Percentiles rank a stretch among this genome's conserved stretches.
Conservation (phyloP, 2,113 vertebrate species). For the Pristiophorus japonicus region DNA sequence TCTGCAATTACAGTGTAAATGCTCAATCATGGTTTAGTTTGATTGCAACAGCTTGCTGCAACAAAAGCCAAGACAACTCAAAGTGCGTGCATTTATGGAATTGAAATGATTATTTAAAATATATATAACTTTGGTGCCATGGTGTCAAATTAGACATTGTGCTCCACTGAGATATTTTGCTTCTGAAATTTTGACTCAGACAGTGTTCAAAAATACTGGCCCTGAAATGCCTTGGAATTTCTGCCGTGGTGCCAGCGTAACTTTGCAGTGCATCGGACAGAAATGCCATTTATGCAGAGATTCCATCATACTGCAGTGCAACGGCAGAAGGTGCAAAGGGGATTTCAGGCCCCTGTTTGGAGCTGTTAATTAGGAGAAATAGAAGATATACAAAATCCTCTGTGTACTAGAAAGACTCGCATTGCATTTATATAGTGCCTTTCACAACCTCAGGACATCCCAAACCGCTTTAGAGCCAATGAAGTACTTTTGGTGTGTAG, state of each 20-base stretch:
- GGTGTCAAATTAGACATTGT: background rate
- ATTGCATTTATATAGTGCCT: too few relatives aligned
- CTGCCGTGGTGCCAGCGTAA: background rate
- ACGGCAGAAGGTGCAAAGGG: too few relatives aligned
- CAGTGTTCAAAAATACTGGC: background rate
- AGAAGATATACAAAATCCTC: background rate
- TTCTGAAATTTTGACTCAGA: background rate
- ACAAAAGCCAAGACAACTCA: background rate
- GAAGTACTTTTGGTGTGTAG: too few relatives aligned
- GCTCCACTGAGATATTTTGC: background rate
- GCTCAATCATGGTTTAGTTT: slow-evolving; percentile 34
- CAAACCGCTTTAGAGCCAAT: too few relatives aligned
- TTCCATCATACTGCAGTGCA: background rate
- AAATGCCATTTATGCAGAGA: background rate
- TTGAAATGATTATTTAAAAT: slow-evolving; percentile 23
- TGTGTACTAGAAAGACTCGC: too few relatives aligned
- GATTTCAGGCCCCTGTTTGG: background rate
- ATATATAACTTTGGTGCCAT: background rate
- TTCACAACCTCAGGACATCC: too few relatives aligned
- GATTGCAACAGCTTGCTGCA: slow-evolving; percentile 30
- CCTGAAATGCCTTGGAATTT: background rate
- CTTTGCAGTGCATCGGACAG: background rate
- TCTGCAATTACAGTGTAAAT: slow-evolving; percentile 35
- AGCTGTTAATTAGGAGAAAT: background rate
- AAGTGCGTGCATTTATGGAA: background rate